Base-by-base conservation (phyloP, 2,113 vertebrate species). In the Xenopus laevis region DNA sequence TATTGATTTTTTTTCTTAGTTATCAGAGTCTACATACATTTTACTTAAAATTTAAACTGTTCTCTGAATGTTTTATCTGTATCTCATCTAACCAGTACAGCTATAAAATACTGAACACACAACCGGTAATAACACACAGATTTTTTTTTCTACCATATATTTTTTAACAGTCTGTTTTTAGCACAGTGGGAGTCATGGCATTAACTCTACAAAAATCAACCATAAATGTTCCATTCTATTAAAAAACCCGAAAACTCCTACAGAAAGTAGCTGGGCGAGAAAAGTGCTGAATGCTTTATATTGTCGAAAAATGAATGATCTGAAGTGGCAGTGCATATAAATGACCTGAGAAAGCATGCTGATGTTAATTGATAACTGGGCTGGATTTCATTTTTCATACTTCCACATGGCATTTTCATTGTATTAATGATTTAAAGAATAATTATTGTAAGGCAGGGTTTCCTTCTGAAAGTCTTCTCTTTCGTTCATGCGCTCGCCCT, bases 391-490 rank as follows among this genome's bases (percentile, higher is more conserved):
- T 69, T 85, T 79, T 82, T 84, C 86, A 83, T 62, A 47, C 61
- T 83, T 82, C 80, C 82, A 85, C 83, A 83, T 89, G 87, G 83
- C 74, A 78, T 79, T 79, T 74, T 75, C 81, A 77, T 83, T 71
- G 57, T 91, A 88, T 89, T 88, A 87, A 91, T 89, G 88, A 89
- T 90, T 91, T 90, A 88, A 91, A 84, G 84, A 88, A 90, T 87
- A 87, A 89, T 88, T 87, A 86, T 86, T 80, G 63, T 86, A 86
- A 87, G 88, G 85, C 89, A 72, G 81, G 85, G 80, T 87, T 87
- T 89, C 89, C 86, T 86, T 89, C 87, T 86, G 79, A 86, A 85
- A 87, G 89, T 78, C 87, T 86, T 81, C 82, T 86, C 88, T 80
- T 82, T 84, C 87, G 90, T 88, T 83, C 88, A 83, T 85, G 87